Conservation (phyloP, 2,888 invertebrate species). For the Dione juno region DNA sequence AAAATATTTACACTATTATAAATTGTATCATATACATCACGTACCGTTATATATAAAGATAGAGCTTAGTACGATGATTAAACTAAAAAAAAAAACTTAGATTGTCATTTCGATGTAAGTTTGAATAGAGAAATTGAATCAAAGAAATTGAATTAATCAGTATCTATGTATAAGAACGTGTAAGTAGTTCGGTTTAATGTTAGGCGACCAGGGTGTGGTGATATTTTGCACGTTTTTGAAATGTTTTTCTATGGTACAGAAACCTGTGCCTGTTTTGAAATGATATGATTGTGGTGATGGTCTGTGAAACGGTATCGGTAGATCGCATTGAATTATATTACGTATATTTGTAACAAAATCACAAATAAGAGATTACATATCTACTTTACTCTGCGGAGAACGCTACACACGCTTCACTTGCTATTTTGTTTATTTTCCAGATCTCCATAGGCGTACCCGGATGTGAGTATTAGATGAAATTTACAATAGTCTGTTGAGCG, state of each 20-base stretch:
- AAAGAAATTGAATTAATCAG: slow-evolving; percentile 76
- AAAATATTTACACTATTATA: slow-evolving; percentile 82
- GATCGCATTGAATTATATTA: slow-evolving; percentile 69
- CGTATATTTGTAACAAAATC: slow-evolving; percentile 43
- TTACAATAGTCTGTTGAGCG: neutral
- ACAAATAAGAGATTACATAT: slow-evolving; percentile 75
- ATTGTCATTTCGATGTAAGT: slow-evolving; percentile 75
- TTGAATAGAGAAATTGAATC: slow-evolving; percentile 74
- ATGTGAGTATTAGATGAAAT: slow-evolving; percentile 9
- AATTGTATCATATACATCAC: slow-evolving; percentile 80
- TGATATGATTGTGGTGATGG: slow-evolving; percentile 62
- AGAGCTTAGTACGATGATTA: slow-evolving; percentile 82
- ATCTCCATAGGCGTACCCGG: slow-evolving; percentile 15
- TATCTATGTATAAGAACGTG: slow-evolving; percentile 76
- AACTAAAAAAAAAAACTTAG: slow-evolving; percentile 70
- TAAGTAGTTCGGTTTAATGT: slow-evolving; percentile 80
- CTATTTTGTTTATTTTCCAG: slow-evolving; percentile 24
- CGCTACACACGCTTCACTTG: slow-evolving; percentile 67
- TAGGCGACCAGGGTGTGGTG: slow-evolving; percentile 84
- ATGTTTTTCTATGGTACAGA: slow-evolving; percentile 80
- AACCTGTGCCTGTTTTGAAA: slow-evolving; percentile 68
- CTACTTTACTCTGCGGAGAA: slow-evolving; percentile 71
- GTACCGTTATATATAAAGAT: slow-evolving; percentile 73
- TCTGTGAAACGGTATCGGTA: slow-evolving; percentile 65
- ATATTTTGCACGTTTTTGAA: slow-evolving; percentile 84